Percentiles rank a stretch among this genome's conserved stretches.
phyloP scores from a whole-genome alignment of 2,888 invertebrate species.

The Drosophila meridiana region DNA sequence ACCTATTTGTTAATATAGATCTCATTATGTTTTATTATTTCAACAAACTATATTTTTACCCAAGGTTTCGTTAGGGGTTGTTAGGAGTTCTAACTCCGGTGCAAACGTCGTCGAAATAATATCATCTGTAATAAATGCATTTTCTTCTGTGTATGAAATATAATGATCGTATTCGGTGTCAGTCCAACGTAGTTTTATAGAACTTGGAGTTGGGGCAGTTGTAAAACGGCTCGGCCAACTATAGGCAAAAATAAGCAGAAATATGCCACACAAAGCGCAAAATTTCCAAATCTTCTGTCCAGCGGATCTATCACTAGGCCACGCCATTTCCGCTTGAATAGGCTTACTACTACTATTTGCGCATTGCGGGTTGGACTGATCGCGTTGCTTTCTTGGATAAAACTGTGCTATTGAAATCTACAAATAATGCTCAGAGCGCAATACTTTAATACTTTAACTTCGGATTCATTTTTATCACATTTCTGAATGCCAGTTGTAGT shows the following conservation, averaged over 20 bases:
- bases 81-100: background rate
- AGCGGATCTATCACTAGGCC: background rate
- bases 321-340: conserved; percentile 36
- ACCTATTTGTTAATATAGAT: background rate
- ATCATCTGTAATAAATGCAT: background rate
- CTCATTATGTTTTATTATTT: background rate
- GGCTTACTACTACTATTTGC: conserved; percentile 31
- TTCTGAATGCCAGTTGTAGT: background rate
- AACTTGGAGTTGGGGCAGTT: background rate
- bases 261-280: conserved; percentile 15
- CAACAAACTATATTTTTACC: conserved; percentile 17
- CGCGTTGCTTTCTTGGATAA: conserved; percentile 11
- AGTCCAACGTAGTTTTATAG: background rate
- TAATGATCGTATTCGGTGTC: background rate
- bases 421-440: conserved; percentile 2
- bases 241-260: conserved; percentile 37
- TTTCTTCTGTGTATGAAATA: background rate
- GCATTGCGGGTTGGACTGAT: conserved; percentile 13
- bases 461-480: conserved; percentile 25
- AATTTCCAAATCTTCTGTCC: conserved; percentile 26
- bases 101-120: background rate
- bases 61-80: background rate
- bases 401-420: conserved; percentile 26
- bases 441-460: background rate
- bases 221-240: conserved; percentile 9